Evolutionary conservation across 2,888 invertebrate species (phyloP), one percentile per base, ranked within the genome.

Genomic region (Trichopoda pennipes): DNA sequence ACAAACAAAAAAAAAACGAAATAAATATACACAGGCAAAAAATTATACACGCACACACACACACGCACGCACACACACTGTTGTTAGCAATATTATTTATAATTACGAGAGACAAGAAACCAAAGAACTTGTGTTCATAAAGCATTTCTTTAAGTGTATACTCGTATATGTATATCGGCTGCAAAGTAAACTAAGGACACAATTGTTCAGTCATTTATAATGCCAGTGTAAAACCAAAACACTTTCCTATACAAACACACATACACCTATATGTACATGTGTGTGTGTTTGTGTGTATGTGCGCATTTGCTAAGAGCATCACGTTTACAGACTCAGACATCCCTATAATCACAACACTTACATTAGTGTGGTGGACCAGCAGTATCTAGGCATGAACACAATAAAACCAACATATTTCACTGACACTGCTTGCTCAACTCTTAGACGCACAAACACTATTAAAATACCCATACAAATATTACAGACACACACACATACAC

Each of bases 311-410:
- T 38, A 12, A 28, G 32, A 49, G 9, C 6, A 49, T 6, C 19
- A 32, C 14, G 19, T 32, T 35, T 12, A 28, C 9, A 53, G 0
- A 42, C 28, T 9, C 55, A 68, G 23, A 55, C 60, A 19, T 69
- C 19, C 53, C 66, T 78, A 61, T 75, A 82, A 82, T 79, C 78
- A 82, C 82, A 82, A 75, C 79, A 82, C 70, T 79, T 79, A 66
- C 79, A 79, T 68, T 66, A 66, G 75, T 82, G 78, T 82, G 82
- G 82, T 79, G 82, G 82, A 82, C 82, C 82, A 82, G 75, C 79
- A 79, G 60, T 53, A 66, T 72, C 66, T 55, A 19, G 60, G 60
- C 66, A 61, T 38, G 12, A 73, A 68, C 60, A 73, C 60, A 68
- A 73, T 68, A 61, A 66, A 73, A 73, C 73, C 79, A 68, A 79